Base-by-base conservation (phyloP, 2,113 vertebrate species). In the Etheostoma cragini region DNA sequence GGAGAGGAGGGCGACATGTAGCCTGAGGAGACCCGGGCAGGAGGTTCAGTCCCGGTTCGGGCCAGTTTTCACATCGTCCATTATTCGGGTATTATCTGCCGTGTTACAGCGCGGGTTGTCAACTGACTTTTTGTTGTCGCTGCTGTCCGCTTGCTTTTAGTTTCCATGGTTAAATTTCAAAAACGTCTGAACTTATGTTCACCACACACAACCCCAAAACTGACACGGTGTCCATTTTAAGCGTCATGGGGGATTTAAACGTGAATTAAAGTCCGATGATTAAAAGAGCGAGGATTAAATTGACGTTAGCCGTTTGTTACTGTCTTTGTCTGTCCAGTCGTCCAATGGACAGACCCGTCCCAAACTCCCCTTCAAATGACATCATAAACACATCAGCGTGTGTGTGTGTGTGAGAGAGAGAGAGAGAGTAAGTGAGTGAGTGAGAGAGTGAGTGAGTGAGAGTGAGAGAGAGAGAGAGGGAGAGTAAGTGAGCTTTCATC, bases 1-100 rank as follows among this genome's bases (percentile, higher is more conserved):
- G 88, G 90, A 67, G 86, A 90, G 67, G 89, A 92, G 66, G 91
- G 88, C 0, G 93, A 90, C 82, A 89, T 86, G 58, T 10, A 80
- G 79, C 45, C 7, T 46, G 69, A 60, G 42, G 56, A 46, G 56
- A 67, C 35, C 77, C 66, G 63, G 70, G 12, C 24, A 71, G 45
- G 74, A 79, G 72, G 13, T 17, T 86, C 69, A 91, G 70, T 82
- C 82, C 82, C 61, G 74, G 56, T 63, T 57, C 15, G 80, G 78
- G 53, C 71, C 75, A 70, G 67, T 58, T 67, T 73, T 88, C 72
- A 80, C 73, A 54, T 26, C 57, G 84, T 76, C 87, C 86, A 83
- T 85, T 89, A 82, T 57, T 86, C 78, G 79, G 46, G 22, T 17
- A 19, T 22, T 19, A n/a, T 83, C 46, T 58, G 54, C 75, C 62